Base-by-base conservation (phyloP, 2,797 vertebrate species). In the Botia almorhae region DNA sequence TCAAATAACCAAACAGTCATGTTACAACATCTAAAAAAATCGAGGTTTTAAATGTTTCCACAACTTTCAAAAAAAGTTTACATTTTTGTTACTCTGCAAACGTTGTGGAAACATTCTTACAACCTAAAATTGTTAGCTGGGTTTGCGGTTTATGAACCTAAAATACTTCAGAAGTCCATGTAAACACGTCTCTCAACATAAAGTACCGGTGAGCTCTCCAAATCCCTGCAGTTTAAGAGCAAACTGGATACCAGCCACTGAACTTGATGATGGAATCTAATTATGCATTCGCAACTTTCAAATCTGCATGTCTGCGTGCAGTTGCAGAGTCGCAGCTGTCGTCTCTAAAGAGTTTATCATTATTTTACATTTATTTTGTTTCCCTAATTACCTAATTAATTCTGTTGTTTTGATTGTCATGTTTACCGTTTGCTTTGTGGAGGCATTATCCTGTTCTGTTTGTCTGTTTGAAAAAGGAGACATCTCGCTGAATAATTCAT, bases 341-440 rank as follows among this genome's bases (percentile, higher is more conserved):
- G 86, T 89, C 92, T 91, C 92, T 67, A 87, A 91, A 91, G 93
- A 93, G 90, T 93, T 94, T 93, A 93, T 93, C 91, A 93, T 94
- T 93, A 93, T 93, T 94, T 94, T 91, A 90, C 93, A 94, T 94
- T 94, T 94, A 93, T 95, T 95, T 94, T 94, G 94, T 94, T 91
- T 93, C 89, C 87, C 91, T 94, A 94, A 94, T 94, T 94, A 94
- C 92, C 93, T 93, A 90, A 95, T 94, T 94, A 94, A 94, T 94
- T 93, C 92, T 86, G 93, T 94, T 95, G 93, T 94, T 95, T 94
- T 94, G 93, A 94, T 95, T 94, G 94, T 89, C 89, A 90, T 95
- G 93, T 94, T 94, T 94, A 92, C 92, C 91, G 87, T 94, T 94
- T 93, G 93, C 92, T 92, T 91, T 91, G 91, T 89, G 92, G 89